Base-by-base conservation (phyloP, 1,140 invertebrate genomes). In the Myzus persicae region DNA sequence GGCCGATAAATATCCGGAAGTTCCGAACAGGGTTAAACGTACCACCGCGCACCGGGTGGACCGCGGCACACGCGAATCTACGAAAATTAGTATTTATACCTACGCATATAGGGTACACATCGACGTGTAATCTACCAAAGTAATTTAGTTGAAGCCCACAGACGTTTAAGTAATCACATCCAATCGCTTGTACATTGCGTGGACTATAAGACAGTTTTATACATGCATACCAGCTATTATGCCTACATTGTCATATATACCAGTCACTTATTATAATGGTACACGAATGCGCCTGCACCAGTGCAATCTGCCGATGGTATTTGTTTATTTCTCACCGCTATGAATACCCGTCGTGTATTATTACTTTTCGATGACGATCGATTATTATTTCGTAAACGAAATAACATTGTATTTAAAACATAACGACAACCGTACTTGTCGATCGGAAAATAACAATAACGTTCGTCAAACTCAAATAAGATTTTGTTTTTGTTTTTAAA, bases 1-100 rank as follows among this genome's bases (percentile, higher is more conserved):
- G 44, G 36, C 90, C 26, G 42, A 91, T 81, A 76, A 91, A 91
- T 91, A 81, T 91, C 88, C 51, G 46, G n/a, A 59, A 90, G 51
- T 90, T 67, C 40, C 24, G 38, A 22, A 31, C 7, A 3, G 51
- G 51, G 48, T 88, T 36, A 24, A 48, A 89, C 20, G 87, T 59
- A 40, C n/a, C 46, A 48, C 22, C 51, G 38, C 26, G 51, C 46
- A 48, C 22, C 51, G 38, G 38, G 51, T 90, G 51, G 51, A 20
- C 38, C 51, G 44, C n/a, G n/a, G 59, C 59, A 91, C 76, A 91
- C 44, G 59, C 59, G 36, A 76, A 91, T 42, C 31, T 36, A 44
- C 76, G 20, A 42, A n/a, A 22, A 76, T 36, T 31, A 26, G 51
- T 20, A 11, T 31, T 8, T 48, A 48, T 20, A n/a, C n/a, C n/a